Evolutionary conservation across 2,797 vertebrate genomes (phyloP).

Genomic region (Muscicapa comitata): DNA sequence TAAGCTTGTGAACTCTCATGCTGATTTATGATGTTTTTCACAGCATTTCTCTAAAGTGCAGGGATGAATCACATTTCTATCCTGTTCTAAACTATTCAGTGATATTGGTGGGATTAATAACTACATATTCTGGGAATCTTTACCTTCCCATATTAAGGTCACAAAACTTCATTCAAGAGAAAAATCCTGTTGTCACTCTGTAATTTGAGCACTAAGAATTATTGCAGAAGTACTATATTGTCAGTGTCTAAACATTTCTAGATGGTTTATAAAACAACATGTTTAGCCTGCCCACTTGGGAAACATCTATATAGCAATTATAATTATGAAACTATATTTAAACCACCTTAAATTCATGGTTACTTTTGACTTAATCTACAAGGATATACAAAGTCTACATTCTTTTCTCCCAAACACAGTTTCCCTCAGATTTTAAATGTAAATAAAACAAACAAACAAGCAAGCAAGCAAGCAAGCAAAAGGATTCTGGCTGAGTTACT

Average conservation of each 20-base stretch:
- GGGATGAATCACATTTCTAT: not conserved
- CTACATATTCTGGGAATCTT: not conserved
- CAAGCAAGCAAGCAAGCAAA: not conserved
- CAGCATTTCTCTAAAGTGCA: not conserved
- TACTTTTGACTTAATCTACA: not conserved
- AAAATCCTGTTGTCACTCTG: not conserved
- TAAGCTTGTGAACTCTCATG: not conserved
- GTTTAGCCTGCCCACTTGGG: not conserved
- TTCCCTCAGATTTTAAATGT: not conserved
- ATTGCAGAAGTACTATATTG: not conserved
- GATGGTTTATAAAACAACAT: not conserved
- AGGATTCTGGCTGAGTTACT: not conserved
- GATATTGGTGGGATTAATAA: not conserved
- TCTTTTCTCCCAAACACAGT: not conserved
- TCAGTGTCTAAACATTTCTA: not conserved
- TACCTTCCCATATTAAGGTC: not conserved
- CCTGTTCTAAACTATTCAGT: not conserved
- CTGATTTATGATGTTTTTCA: conserved; percentile 9
- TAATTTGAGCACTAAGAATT: not conserved
- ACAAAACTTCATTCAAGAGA: not conserved
- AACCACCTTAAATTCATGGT: not conserved
- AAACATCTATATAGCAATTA: not conserved
- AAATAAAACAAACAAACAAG: not conserved
- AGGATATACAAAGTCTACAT: not conserved
- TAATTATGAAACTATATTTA: not conserved